Evolutionary conservation across 2,888 invertebrate species (phyloP).

Genomic region (Drosophila anceps): DNA sequence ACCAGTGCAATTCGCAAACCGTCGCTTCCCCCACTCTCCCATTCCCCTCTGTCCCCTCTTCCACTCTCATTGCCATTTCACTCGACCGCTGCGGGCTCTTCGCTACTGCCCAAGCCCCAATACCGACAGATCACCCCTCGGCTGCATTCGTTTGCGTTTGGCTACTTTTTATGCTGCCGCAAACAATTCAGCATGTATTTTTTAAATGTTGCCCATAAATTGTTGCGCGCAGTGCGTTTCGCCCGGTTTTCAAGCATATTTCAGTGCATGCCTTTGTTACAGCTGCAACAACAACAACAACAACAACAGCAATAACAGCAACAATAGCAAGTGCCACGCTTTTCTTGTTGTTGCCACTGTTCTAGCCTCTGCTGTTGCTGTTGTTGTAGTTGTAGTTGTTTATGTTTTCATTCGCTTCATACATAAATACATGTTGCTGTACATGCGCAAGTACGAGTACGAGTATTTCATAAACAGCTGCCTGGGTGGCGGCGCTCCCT

Average conservation of each 20-base stretch:
- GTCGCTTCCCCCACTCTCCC: background rate
- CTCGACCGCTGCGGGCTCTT: background rate
- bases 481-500: slow-evolving; percentile 66
- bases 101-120: slow-evolving; percentile 3
- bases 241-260: slow-evolving; percentile 70
- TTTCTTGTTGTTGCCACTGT: slow-evolving; percentile 55
- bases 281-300: slow-evolving; percentile 30
- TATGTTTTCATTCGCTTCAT: slow-evolving; percentile 78
- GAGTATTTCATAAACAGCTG: slow-evolving; percentile 78
- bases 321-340: slow-evolving; percentile 58
- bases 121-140: background rate
- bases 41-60: background rate
- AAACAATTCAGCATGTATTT: slow-evolving; percentile 77
- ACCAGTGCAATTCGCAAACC: slow-evolving; percentile 34
- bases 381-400: slow-evolving; percentile 63
- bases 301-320: slow-evolving; percentile 11
- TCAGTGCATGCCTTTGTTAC: slow-evolving; percentile 68
- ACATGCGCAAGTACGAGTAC: slow-evolving; percentile 65
- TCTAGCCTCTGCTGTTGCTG: slow-evolving; percentile 17
- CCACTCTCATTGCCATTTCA: background rate
- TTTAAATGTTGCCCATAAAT: slow-evolving; percentile 82
- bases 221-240: slow-evolving; percentile 77
- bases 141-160: slow-evolving; percentile 34
- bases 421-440: slow-evolving; percentile 77
- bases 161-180: slow-evolving; percentile 78